Evolutionary conservation across 2,888 invertebrate genomes (phyloP), one percentile per base, ranked within the genome.

Genomic region (Heteromyza rotundicornis): DNA sequence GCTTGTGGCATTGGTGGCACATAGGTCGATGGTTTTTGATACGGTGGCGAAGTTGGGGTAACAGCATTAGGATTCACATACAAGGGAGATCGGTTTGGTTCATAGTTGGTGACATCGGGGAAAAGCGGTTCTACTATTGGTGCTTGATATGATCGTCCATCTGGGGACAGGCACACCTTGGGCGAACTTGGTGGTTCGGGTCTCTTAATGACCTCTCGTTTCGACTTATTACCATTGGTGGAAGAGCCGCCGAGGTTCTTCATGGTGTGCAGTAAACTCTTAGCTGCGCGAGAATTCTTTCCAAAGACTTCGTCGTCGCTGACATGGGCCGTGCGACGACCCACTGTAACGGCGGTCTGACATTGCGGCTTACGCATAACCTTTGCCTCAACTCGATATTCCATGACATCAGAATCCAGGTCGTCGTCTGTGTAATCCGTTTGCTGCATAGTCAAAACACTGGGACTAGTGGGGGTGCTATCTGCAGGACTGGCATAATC

Each of bases 301-400:
- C 80, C 83, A 53, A 74, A 80, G 2, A 77, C 77, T 64, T 87
- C 86, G 68, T 86, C 85, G 68, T 82, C 80, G 40, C 81, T 78
- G 19, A 78, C 70, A 32, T 81, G 79, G 0, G 74, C 75, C 1
- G 80, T 78, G 16, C 80, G 74, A 2, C 79, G 71, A 0, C 69
- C 73, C 7, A 83, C 85, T 17, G 89, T 88, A 16, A 90, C 89
- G 35, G 92, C 92, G 67, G 89, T 87, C 74, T 92, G 92, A 62
- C 88, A 86, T 63, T 90, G 87, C 0, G 92, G 91, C 0, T 89
- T 91, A 55, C 87, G 85, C 91, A 92, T 92, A n/a, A 92, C 91
- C 74, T 87, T 89, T 54, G 89, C 88, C 64, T 90, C 88, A 51
- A 89, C 88, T 61, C 85, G 85, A 75, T 90, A 89, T 77, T 88